Evolutionary conservation across 1,140 invertebrate species (phyloP), one percentile per base, ranked within the genome.

Genomic region (Ceratosolen solmsi): DNA sequence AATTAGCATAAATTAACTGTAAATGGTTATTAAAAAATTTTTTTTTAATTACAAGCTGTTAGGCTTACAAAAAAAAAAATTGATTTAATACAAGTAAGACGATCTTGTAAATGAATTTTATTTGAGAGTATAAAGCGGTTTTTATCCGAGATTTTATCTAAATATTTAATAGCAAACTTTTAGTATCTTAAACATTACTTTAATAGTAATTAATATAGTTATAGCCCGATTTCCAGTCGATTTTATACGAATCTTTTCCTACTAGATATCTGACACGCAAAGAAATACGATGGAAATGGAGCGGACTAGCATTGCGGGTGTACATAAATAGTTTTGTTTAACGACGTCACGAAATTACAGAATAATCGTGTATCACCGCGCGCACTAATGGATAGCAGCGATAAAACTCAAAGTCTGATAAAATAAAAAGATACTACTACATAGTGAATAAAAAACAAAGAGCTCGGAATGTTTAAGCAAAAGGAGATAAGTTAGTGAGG

Each of bases 351-450:
- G 36, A 75, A 75, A 75, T 75, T 46, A 60, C 73, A n/a, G 36
- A 65, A 77, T 63, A 77, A 77, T 77, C 74, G n/a, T 71, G 70
- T 71, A 71, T 74, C 46, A 49, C 46, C 2, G 51, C 36, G 1
- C n/a, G 25, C 20, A 17, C 56, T 75, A 51, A 75, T 75, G 36
- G 15, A 63, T 77, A 77, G 41, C 41, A 36, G 27, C 20, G 74
- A 77, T 77, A 70, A 77, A 60, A 27, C 30, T 54, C 63, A 70
- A 70, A 70, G 15, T 13, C 63, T n/a, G 63, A 70, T 70, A 68
- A 79, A 36, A 25, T 49, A 38, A 46, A 51, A n/a, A 46, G 74
- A 77, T 46, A 30, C 17, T 25, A 71, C 38, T n/a, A 75, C 73
- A 49, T 49, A 2, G 27, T 2, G 58, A 65, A 30, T 1, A 51